These are phyloP conservation scores for Dipodomys stephensi DNA, from an alignment of 2,113 vertebrate genomes.

Conservation along the genomic window DNA sequence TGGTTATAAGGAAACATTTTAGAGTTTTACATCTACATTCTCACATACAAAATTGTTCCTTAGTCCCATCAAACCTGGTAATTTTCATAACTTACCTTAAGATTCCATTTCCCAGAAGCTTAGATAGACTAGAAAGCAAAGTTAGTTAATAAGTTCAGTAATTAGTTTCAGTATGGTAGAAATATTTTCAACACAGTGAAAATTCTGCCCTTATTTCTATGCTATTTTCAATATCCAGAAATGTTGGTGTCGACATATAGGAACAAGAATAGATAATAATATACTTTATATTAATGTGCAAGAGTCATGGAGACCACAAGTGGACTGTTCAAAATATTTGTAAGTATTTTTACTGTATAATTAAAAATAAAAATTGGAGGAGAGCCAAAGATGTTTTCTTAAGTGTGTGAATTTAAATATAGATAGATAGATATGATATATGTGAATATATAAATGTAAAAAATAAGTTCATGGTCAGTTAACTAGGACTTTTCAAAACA, in stretches of 20 bases:
- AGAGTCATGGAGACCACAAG: not conserved
- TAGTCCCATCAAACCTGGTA: not conserved
- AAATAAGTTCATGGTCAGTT: not conserved
- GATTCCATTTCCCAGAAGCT: not conserved
- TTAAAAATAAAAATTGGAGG: constrained; percentile 57
- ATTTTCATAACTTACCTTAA: not conserved
- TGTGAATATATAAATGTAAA: too few species aligned
- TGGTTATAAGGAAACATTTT: not conserved
- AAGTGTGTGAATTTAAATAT: constrained; percentile 42
- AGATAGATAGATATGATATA: not conserved
- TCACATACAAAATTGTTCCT: not conserved
- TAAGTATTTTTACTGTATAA: constrained; percentile 35
- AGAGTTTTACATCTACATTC: not conserved
- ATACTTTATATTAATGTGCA: not conserved
- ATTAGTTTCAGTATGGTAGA: constrained; percentile 3
- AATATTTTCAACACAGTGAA: not conserved
- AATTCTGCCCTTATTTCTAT: not conserved
- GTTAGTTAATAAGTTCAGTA: constrained; percentile 10
- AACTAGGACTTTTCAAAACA: constrained; percentile 2
- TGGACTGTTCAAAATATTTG: not conserved
- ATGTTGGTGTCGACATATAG: not conserved
- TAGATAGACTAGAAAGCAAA: not conserved
- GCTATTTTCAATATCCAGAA: not conserved
- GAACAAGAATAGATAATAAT: not conserved
- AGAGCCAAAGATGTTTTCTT: constrained; percentile 1